phyloP scores from a whole-genome alignment of 2,113 vertebrate genomes.

The Notarius quadriscutis region DNA sequence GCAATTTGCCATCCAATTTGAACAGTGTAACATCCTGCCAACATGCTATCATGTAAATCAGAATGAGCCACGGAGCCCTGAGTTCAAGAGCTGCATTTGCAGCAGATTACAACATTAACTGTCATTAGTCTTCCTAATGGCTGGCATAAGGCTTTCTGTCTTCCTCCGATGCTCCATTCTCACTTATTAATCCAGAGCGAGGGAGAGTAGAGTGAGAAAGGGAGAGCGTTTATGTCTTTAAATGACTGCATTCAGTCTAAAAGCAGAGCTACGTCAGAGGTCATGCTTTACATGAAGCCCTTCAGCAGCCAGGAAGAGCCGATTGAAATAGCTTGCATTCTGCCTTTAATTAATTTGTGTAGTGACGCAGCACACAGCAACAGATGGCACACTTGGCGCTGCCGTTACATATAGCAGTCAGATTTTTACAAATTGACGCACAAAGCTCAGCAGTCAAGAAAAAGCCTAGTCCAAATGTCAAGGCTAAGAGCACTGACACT shows the following conservation, averaged over 20 bases:
- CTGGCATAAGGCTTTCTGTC: slow-evolving; percentile 33
- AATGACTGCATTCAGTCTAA: slow-evolving; percentile 31
- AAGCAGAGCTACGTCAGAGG: slow-evolving; percentile 27
- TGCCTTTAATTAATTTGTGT: slow-evolving; percentile 42
- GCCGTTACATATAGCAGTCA: background rate
- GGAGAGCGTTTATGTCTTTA: background rate
- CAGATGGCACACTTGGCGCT: slow-evolving; percentile 50
- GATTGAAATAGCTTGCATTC: slow-evolving; percentile 18
- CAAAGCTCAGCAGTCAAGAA: slow-evolving; percentile 25
- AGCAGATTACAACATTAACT: slow-evolving; percentile 29
- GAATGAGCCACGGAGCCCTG: slow-evolving; percentile 24
- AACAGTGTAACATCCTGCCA: slow-evolving; percentile 10
- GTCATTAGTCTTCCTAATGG: slow-evolving; percentile 43
- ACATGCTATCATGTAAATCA: slow-evolving; percentile 24
- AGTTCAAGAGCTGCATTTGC: slow-evolving; percentile 20
- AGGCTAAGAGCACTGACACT: background rate
- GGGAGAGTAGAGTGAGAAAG: slow-evolving; percentile 8
- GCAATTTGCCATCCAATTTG: slow-evolving; percentile 29
- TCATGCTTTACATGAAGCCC: slow-evolving; percentile 16
- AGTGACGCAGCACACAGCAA: slow-evolving; percentile 49
- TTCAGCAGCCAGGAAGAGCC: slow-evolving; percentile 37
- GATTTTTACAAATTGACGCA: slow-evolving; percentile 39
- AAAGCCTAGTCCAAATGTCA: background rate
- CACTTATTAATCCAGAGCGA: slow-evolving; percentile 18
- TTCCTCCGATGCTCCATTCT: slow-evolving; percentile 24